A percentile compares a stretch with the other conserved stretches of the same genome.
Evolutionary conservation across 2,888 invertebrate genomes (phyloP).

Genomic region (Dasysyrphus albostriatus): DNA sequence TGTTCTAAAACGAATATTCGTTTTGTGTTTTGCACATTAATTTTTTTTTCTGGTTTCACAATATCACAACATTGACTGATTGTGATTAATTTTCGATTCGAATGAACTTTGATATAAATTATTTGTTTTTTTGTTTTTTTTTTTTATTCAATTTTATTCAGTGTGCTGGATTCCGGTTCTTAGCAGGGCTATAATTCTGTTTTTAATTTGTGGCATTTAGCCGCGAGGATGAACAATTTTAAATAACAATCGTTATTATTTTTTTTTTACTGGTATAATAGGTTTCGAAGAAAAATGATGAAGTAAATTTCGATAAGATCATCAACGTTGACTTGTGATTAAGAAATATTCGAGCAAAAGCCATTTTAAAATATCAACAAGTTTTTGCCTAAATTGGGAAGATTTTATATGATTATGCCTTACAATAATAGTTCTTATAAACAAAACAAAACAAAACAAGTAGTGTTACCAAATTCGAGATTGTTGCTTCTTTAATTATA

Average conservation of each 20-base stretch:
- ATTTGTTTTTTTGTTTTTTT: too few relatives aligned
- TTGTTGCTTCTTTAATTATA: too few relatives aligned
- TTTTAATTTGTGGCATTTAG: constrained; percentile 4
- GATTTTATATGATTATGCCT: too few relatives aligned
- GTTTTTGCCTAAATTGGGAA: too few relatives aligned
- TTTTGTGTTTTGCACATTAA: constrained; percentile 16
- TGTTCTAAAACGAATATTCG: background rate
- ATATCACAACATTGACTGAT: constrained; percentile 8
- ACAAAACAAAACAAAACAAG: too few relatives aligned
- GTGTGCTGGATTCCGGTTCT: background rate
- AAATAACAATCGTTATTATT: background rate
- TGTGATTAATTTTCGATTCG: constrained; percentile 13
- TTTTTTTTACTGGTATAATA: too few relatives aligned
- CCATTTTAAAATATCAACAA: background rate
- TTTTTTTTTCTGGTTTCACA: constrained; percentile 1
- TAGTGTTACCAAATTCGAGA: too few relatives aligned
- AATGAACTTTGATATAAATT: constrained; percentile 1
- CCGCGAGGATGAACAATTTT: constrained; percentile 6
- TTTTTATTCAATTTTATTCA: background rate
- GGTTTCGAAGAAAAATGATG: background rate
- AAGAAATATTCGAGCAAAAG: background rate
- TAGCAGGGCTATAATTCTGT: background rate
- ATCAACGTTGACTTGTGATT: background rate
- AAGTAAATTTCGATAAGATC: background rate
- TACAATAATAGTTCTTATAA: too few relatives aligned